Evolutionary conservation across 2,797 vertebrate genomes (phyloP).

Genomic region (Arctocebus calabarensis): DNA sequence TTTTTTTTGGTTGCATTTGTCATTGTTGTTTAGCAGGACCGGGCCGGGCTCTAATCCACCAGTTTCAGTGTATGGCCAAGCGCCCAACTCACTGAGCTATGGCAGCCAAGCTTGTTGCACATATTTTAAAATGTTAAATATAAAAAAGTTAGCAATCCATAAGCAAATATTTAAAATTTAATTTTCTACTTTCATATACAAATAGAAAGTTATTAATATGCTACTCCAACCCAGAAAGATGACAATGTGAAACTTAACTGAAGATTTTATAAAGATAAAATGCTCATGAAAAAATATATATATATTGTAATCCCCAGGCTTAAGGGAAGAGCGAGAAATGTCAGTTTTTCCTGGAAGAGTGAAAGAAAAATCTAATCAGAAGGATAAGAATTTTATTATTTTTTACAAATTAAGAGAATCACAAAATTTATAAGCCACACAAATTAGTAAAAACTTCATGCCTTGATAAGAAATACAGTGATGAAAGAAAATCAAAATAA

Average conservation of each 20-base stretch:
- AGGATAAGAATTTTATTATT: background rate
- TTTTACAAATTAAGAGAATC: slow-evolving; percentile 35
- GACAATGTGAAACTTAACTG: background rate
- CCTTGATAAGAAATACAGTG: background rate
- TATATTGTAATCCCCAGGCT: background rate
- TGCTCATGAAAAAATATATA: background rate
- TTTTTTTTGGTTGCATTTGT: no score
- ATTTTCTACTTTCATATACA: slow-evolving; percentile 32
- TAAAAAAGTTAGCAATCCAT: background rate
- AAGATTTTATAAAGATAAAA: background rate
- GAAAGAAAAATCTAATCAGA: background rate
- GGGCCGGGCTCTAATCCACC: no score
- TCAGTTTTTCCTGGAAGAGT: background rate
- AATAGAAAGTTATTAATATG: background rate
- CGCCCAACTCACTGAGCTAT: no score
- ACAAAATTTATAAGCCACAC: background rate
- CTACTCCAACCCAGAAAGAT: background rate
- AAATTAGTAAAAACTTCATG: slow-evolving; percentile 28
- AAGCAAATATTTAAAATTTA: background rate
- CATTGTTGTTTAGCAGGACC: no score
- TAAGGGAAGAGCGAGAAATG: slow-evolving; percentile 6
- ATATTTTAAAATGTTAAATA: slow-evolving; percentile 14
- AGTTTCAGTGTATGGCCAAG: no score
- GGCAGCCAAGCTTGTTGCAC: background rate
- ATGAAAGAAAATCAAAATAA: slow-evolving; percentile 53